Conservation (phyloP, 2,113 vertebrate genomes). For the Girardinichthys multiradiatus region DNA sequence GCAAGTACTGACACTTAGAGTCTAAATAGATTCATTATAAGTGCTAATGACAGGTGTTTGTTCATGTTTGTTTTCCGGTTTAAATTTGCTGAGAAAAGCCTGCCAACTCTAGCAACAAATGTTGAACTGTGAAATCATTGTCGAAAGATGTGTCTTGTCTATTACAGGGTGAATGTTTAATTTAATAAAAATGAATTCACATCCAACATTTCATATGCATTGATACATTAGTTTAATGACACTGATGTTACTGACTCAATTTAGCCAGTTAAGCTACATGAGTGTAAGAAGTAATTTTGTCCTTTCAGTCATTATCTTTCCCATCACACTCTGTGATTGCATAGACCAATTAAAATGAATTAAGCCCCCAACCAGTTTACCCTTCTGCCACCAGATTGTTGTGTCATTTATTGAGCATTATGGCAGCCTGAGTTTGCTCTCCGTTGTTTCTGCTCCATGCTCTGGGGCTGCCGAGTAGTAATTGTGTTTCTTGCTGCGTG, state of each 20-base stretch:
- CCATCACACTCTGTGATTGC: slow-evolving; percentile 62
- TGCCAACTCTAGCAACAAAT: slow-evolving; percentile 20
- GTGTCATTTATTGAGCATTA: slow-evolving; percentile 57
- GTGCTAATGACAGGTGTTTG: slow-evolving; percentile 69
- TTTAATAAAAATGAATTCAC: slow-evolving; percentile 68
- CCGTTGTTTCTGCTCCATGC: slow-evolving; percentile 39
- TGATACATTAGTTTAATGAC: slow-evolving; percentile 61
- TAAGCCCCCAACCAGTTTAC: slow-evolving; percentile 60
- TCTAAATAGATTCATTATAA: slow-evolving; percentile 57
- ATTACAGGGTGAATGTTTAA: slow-evolving; percentile 23
- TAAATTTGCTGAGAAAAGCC: slow-evolving; percentile 46
- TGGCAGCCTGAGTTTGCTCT: slow-evolving; percentile 34
- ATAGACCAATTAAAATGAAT: slow-evolving; percentile 68
- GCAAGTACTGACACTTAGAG: too few relatives aligned
- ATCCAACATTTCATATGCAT: slow-evolving; percentile 65
- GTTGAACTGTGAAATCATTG: slow-evolving; percentile 7
- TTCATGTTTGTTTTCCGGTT: slow-evolving; percentile 47
- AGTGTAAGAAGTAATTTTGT: slow-evolving; percentile 55
- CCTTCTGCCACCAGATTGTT: slow-evolving; percentile 55
- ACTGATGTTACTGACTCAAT: slow-evolving; percentile 70
- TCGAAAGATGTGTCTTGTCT: slow-evolving; percentile 37
- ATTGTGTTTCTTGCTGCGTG: slow-evolving; percentile 66
- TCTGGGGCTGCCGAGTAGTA: slow-evolving; percentile 63
- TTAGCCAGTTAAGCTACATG: slow-evolving; percentile 62
- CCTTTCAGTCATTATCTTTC: slow-evolving; percentile 64